Conservation (phyloP, 2,797 vertebrate genomes). For the Lepus oiostolus region DNA sequence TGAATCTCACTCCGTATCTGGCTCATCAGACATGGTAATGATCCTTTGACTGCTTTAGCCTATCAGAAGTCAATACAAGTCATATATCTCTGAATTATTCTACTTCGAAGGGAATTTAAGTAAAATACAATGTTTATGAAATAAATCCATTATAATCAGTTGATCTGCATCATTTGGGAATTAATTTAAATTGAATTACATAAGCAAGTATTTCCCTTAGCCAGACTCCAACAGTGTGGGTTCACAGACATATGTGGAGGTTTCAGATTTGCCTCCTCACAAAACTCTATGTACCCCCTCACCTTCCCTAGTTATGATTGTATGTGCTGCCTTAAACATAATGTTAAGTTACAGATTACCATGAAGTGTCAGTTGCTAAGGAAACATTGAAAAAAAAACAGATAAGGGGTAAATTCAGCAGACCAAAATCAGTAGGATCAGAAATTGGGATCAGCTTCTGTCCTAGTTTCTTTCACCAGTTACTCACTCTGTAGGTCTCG, state of each 20-base stretch:
- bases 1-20: not conserved
- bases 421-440: too few relatives aligned
- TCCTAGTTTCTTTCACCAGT: not conserved
- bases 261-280: not conserved
- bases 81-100: not conserved
- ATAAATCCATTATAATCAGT: not conserved
- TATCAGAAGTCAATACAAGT: not conserved
- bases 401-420: not conserved
- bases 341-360: too few relatives aligned
- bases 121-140: not conserved
- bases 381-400: too few relatives aligned
- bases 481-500: not conserved
- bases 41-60: not conserved
- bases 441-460: not conserved
- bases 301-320: not conserved
- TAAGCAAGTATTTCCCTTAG: not conserved
- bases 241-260: not conserved
- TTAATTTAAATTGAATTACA: not conserved
- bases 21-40: not conserved
- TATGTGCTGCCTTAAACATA: too few relatives aligned
- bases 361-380: not conserved
- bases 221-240: not conserved
- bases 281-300: not conserved
- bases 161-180: not conserved
- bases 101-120: not conserved